These are phyloP conservation scores for Mobula hypostoma DNA, from an alignment of 2,113 vertebrate genomes.

Conservation along the genomic window DNA sequence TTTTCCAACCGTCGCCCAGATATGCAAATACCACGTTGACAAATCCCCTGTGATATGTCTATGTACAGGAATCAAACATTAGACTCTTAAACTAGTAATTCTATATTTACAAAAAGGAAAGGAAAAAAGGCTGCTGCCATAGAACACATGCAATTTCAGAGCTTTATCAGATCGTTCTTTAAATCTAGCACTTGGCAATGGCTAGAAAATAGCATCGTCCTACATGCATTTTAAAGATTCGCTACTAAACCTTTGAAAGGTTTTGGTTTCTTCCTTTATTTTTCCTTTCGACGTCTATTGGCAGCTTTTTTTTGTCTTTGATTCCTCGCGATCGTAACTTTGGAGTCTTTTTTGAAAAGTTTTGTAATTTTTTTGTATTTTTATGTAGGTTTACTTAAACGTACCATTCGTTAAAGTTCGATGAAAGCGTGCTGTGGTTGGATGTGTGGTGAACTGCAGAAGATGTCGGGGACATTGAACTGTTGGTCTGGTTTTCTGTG, in stretches of 20 bases:
- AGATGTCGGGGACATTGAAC: constrained; percentile 86
- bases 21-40: constrained; percentile 91
- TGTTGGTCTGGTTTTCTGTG: constrained; percentile 94
- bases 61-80: constrained; percentile 98
- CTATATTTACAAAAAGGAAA: constrained; percentile 81
- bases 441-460: constrained; percentile 92
- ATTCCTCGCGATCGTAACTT: constrained; percentile 70
- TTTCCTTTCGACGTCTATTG: constrained; percentile 72
- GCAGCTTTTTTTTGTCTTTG: constrained; percentile 65
- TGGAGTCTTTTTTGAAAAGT: constrained; percentile 66
- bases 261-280: constrained; percentile 59
- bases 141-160: constrained; percentile 73
- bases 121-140: constrained; percentile 61
- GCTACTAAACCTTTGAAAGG: constrained; percentile 41
- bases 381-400: constrained; percentile 67
- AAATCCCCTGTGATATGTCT: constrained; percentile 83
- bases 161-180: constrained; percentile 69
- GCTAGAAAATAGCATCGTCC: constrained; percentile 31
- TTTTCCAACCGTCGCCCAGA: constrained; percentile 74
- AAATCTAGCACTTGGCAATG: constrained; percentile 60
- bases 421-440: constrained; percentile 95
- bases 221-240: constrained; percentile 36
- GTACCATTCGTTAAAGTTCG: constrained; percentile 99
- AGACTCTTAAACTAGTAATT: constrained; percentile 86
- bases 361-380: constrained; percentile 59